Percentiles rank a stretch among this genome's conserved stretches.
These are phyloP conservation scores for Sciaenops ocellatus DNA, from an alignment of 2,797 vertebrate species.

Conservation along the genomic window DNA sequence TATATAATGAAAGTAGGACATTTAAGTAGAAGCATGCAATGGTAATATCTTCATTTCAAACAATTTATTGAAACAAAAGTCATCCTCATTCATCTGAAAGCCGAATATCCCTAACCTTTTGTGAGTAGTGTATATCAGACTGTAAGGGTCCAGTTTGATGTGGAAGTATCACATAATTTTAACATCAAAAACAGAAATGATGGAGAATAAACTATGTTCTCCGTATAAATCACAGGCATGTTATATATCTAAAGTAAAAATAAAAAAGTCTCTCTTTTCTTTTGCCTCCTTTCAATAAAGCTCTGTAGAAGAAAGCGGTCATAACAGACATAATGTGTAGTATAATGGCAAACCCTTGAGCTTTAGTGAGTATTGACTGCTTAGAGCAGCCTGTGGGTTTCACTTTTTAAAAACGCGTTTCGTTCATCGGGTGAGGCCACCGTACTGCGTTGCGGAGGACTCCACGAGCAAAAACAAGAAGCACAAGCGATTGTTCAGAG, in stretches of 20 bases:
- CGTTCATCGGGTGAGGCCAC: slow-evolving; percentile 52
- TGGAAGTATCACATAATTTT: background rate
- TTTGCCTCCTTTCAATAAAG: background rate
- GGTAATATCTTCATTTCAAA: too few relatives aligned
- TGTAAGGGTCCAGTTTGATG: background rate
- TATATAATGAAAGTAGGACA: too few relatives aligned
- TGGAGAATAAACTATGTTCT: background rate
- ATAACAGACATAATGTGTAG: background rate
- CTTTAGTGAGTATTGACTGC: fast-evolving
- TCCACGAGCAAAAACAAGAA: slow-evolving; percentile 76
- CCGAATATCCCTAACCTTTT: too few relatives aligned
- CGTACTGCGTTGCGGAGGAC: slow-evolving; percentile 64
- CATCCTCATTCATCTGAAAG: too few relatives aligned
- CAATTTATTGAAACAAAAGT: too few relatives aligned
- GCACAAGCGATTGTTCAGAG: background rate
- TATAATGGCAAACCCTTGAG: background rate
- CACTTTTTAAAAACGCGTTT: slow-evolving; percentile 65
- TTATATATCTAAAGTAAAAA: background rate
- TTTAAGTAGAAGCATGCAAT: too few relatives aligned
- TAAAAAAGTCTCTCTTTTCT: background rate
- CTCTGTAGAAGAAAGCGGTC: background rate
- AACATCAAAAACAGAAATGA: background rate
- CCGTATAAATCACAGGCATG: too few relatives aligned
- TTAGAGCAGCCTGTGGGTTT: slow-evolving; percentile 55
- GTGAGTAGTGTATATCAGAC: too few relatives aligned